These are phyloP conservation scores for Mycteria americana DNA, from an alignment of 2,797 vertebrate genomes.

Conservation along the genomic window DNA sequence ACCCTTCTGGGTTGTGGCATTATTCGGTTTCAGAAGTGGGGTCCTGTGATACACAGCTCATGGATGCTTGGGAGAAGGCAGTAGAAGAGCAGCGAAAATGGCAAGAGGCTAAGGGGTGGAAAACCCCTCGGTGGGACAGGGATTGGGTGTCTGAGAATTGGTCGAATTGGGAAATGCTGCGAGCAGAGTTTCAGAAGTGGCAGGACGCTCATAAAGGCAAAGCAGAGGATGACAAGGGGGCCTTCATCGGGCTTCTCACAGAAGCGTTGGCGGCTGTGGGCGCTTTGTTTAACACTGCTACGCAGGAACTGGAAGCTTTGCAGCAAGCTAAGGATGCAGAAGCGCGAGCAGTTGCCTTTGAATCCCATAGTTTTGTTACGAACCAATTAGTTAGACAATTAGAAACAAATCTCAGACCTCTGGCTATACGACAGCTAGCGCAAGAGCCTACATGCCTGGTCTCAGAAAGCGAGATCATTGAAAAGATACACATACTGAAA, in stretches of 20 bases:
- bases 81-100: background rate
- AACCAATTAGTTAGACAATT: background rate
- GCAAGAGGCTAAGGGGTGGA: background rate
- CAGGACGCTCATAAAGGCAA: background rate
- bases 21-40: background rate
- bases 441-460: background rate
- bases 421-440: background rate
- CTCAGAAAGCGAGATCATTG: background rate
- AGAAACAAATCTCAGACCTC: background rate
- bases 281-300: background rate
- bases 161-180: background rate
- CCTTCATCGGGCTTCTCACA: background rate
- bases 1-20: background rate
- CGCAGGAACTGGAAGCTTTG: background rate
- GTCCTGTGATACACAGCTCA: background rate
- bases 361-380: background rate
- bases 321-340: background rate
- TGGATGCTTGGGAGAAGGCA: background rate
- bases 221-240: background rate
- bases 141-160: background rate
- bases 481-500: background rate
- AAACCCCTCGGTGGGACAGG: background rate
- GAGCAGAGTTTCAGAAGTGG: background rate
- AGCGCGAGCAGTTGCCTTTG: background rate
- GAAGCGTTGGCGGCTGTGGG: background rate